Conservation (phyloP, 2,797 vertebrate genomes). For the Acipenser oxyrinchus region DNA sequence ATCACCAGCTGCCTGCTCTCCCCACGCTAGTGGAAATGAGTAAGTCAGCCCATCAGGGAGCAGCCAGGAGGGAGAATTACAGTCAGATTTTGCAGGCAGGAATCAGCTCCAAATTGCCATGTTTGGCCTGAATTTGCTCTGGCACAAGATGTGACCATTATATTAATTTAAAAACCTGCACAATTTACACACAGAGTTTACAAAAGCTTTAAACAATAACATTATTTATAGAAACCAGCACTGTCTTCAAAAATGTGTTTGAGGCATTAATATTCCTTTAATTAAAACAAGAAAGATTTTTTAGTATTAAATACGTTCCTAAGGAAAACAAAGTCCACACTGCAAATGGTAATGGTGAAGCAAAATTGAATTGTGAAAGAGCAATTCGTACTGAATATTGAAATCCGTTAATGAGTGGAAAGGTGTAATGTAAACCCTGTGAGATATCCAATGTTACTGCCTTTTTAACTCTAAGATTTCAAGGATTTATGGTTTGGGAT, state of each 20-base stretch:
- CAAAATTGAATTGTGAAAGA: too few relatives aligned
- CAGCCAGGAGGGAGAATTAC: constrained; percentile 34
- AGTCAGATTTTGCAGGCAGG: constrained; percentile 32
- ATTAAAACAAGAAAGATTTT: too few relatives aligned
- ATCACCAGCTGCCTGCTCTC: constrained; percentile 37
- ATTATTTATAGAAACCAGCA: neutral
- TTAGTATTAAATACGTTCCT: too few relatives aligned
- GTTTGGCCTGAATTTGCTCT: constrained; percentile 2
- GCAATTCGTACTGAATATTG: constrained; percentile 21
- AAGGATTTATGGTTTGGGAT: constrained; percentile 34
- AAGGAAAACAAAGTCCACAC: too few relatives aligned
- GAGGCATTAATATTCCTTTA: too few relatives aligned
- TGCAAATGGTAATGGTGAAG: too few relatives aligned
- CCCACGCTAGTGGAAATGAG: neutral
- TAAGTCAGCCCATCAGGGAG: constrained; percentile 21
- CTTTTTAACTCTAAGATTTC: constrained; percentile 24
- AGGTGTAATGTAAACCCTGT: constrained; percentile 22
- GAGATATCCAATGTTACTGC: constrained; percentile 26
- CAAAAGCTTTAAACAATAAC: neutral
- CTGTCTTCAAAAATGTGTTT: constrained; percentile 26
- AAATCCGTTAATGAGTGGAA: constrained; percentile 26
- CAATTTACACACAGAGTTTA: neutral
- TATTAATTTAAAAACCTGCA: neutral
- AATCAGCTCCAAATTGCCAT: constrained; percentile 9
- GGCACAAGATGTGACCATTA: constrained; percentile 5